Percentiles rank a stretch among this genome's conserved stretches.
Evolutionary conservation across 2,888 invertebrate genomes (phyloP).

Genomic region (Bimastos eiseni): DNA sequence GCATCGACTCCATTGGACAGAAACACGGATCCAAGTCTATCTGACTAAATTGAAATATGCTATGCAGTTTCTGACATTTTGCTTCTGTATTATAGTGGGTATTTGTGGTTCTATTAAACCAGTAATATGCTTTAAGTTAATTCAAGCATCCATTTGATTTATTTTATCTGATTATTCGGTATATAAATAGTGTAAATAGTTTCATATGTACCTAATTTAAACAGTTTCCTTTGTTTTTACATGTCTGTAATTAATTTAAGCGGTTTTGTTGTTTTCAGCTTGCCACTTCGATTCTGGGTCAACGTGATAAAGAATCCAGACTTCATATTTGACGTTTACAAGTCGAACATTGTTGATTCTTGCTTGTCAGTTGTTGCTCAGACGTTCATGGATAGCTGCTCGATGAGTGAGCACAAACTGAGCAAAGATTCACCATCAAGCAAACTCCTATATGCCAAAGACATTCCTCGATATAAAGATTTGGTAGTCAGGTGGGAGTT

Average conservation of each 20-base stretch:
- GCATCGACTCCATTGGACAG: neutral
- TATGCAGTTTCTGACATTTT: neutral
- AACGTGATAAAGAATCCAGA: conserved; percentile 99
- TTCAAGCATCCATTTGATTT: neutral
- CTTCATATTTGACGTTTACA: conserved; percentile 98
- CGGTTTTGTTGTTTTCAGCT: conserved; percentile 58
- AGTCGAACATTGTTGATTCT: conserved; percentile 94
- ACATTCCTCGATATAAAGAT: conserved; percentile 97
- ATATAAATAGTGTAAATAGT: neutral
- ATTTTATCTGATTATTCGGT: neutral
- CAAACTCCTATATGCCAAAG: conserved; percentile 97
- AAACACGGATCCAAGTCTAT: neutral
- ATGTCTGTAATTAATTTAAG: neutral
- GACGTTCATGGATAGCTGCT: conserved; percentile 99
- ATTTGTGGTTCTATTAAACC: neutral
- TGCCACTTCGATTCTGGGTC: conserved; percentile 89
- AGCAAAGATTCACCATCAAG: conserved; percentile 99
- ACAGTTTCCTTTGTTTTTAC: neutral
- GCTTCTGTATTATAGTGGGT: neutral
- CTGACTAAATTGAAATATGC: neutral
- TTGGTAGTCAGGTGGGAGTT: conserved; percentile 84
- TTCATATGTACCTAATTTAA: neutral
- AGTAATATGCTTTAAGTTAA: neutral
- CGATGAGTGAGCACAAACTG: conserved; percentile 94
- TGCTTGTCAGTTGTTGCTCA: conserved; percentile 98